Evolutionary conservation across 2,888 invertebrate species (phyloP), one percentile per base, ranked within the genome.

Genomic region (Anthoptus insignis): DNA sequence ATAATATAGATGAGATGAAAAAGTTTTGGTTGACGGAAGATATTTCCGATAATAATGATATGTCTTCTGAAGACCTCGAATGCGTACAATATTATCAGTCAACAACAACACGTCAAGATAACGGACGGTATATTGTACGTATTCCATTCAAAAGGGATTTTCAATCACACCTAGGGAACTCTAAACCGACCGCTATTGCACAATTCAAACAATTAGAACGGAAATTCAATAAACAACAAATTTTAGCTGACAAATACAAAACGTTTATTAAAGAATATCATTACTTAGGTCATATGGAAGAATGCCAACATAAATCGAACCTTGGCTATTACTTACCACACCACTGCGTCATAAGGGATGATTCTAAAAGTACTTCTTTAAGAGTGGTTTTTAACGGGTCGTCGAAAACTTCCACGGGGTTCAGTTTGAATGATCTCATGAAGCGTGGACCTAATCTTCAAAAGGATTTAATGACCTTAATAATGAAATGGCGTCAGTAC

Each of bases 361-460:
- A 37, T n/a, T 37, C 37, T n/a, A n/a, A 13, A 37, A 37, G n/a
- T 2, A 37, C 37, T n/a, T 13, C 37, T 9, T n/a, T 37, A 6
- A 13, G 37, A n/a, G 37, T 37, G 3, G 37, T 37, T 9, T 37
- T 37, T n/a, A 37, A 37, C n/a, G 37, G 32, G 2, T 32, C 37
- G 6, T n/a, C 37, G n/a, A 13, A 37, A 37, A 13, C 67, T 45
- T 65, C 66, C 21, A 63, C 49, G 7, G 60, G 71, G 0, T 42
- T 21, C 0, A 72, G 71, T 11, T 39, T 78, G 2, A 78, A 78
- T 61, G 74, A 73, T 27, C 2, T 74, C 0, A 74, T 75, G 70
- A 37, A 63, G 7, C 59, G 50, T 8, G 77, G 76, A 0, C 74
- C 77, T n/a, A 75, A 71, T 14, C 34, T 72, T 47, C 72, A 73